Conservation (phyloP, 2,113 vertebrate genomes). For the Setophaga kirtlandii region DNA sequence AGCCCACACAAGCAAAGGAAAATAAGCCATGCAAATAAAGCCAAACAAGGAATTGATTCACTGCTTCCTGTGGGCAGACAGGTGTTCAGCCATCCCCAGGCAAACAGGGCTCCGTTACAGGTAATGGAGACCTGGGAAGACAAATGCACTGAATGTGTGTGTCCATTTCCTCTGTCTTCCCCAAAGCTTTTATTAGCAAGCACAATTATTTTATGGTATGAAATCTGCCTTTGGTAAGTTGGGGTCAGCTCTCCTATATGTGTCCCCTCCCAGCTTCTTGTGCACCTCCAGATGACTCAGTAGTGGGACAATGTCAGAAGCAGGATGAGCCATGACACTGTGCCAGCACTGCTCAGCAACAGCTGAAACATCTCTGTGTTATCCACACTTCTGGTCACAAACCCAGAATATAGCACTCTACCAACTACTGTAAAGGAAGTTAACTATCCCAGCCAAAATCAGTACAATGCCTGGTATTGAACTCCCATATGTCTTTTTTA, state of each 20-base stretch:
- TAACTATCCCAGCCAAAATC: not conserved
- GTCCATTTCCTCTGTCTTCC: not conserved
- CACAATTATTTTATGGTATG: fast-evolving
- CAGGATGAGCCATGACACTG: not conserved
- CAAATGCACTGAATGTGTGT: not conserved
- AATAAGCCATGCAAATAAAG: not conserved
- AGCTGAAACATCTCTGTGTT: not conserved
- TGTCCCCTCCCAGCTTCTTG: not conserved
- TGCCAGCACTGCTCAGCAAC: not conserved
- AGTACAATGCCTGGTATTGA: not conserved
- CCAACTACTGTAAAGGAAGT: not conserved
- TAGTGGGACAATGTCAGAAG: not conserved
- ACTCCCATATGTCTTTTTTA: not conserved
- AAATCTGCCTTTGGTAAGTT: not conserved
- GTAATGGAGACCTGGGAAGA: fast-evolving
- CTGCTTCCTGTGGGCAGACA: not conserved
- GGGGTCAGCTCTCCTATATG: not conserved
- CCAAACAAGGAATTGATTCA: not conserved
- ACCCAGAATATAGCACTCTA: not conserved
- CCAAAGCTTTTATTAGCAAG: not conserved
- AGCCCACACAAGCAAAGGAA: not conserved
- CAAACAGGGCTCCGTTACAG: not conserved
- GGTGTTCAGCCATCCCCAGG: not conserved
- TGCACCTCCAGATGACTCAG: fast-evolving
- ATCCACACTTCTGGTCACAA: not conserved